A percentile compares a stretch with the other conserved stretches of the same genome.
Conservation (phyloP, 2,888 invertebrate genomes). For the Euproctis similis region DNA sequence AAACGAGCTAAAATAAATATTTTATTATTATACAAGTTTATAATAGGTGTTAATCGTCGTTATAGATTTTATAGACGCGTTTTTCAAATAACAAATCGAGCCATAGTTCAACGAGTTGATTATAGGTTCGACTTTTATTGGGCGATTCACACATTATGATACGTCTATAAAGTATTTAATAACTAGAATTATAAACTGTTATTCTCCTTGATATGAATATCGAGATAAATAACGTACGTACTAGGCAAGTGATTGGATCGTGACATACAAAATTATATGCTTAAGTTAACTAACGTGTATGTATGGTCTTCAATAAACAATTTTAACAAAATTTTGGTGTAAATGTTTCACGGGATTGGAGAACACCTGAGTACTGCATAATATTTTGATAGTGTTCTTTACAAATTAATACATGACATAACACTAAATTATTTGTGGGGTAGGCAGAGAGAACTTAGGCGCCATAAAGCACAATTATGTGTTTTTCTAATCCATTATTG, state of each 20-base stretch:
- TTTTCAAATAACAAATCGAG: conserved; percentile 24
- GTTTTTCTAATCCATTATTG: too few species aligned
- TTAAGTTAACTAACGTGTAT: background rate
- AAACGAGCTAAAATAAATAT: background rate
- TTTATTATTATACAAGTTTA: conserved; percentile 11
- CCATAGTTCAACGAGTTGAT: conserved; percentile 15
- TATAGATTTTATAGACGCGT: conserved; percentile 14
- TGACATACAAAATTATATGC: background rate
- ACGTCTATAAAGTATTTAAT: conserved; percentile 6
- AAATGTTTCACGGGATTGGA: too few species aligned
- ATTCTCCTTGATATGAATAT: background rate
- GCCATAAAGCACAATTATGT: too few species aligned
- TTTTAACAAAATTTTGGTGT: too few species aligned
- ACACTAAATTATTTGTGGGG: too few species aligned
- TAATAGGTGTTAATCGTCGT: conserved; percentile 21
- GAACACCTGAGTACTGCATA: too few species aligned
- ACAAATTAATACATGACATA: too few species aligned
- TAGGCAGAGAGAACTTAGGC: too few species aligned
- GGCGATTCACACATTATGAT: conserved; percentile 15
- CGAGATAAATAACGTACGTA: conserved; percentile 2
- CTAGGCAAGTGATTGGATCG: background rate
- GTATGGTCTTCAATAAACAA: too few species aligned
- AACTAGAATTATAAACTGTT: conserved; percentile 5
- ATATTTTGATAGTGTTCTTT: too few species aligned
- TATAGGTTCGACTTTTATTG: conserved; percentile 6